Conservation (phyloP, 2,888 invertebrate genomes). For the Aphelenchoides bicaudatus region DNA sequence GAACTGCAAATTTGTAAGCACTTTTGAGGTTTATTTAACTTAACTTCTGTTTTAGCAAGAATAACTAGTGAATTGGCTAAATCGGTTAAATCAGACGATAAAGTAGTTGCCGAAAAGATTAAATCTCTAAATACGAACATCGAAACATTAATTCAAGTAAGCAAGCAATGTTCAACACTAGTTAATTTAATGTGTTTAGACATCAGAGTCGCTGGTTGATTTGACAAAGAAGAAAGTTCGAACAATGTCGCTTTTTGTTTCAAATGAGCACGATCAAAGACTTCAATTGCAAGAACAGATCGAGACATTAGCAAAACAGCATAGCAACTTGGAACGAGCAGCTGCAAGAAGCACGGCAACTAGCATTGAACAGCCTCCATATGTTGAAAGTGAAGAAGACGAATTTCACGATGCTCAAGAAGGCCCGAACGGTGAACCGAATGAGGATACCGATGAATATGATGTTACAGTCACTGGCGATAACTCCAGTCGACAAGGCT, state of each 20-base stretch:
- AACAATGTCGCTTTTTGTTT: slow-evolving; percentile 21
- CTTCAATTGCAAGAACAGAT: slow-evolving; percentile 88
- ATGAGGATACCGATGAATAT: slow-evolving; percentile 23
- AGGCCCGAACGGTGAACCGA: slow-evolving; percentile 34
- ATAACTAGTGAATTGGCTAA: not conserved
- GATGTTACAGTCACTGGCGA: slow-evolving; percentile 4
- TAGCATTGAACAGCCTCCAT: slow-evolving; percentile 26
- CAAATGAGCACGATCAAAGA: slow-evolving; percentile 78
- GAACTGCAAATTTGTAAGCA: slow-evolving; percentile 4
- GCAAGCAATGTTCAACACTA: not conserved
- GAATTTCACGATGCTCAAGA: slow-evolving; percentile 70
- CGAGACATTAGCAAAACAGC: slow-evolving; percentile 92
- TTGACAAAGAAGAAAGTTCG: slow-evolving; percentile 26
- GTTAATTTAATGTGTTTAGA: slow-evolving; percentile 18
- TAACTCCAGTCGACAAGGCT: not conserved
- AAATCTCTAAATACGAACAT: slow-evolving; percentile 16
- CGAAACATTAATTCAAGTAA: slow-evolving; percentile 1
- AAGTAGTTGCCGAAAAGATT: not conserved
- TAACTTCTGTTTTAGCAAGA: not conserved
- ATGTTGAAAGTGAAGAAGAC: slow-evolving; percentile 65
- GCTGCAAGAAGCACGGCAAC: slow-evolving; percentile 63
- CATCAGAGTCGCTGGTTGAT: slow-evolving; percentile 22
- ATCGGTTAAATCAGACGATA: not conserved
- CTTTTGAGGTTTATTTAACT: not conserved
- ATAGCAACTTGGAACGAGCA: slow-evolving; percentile 83